Evolutionary conservation across 2,797 vertebrate genomes (phyloP), one percentile per base, ranked within the genome.

Genomic region (Intellagama lesueurii): DNA sequence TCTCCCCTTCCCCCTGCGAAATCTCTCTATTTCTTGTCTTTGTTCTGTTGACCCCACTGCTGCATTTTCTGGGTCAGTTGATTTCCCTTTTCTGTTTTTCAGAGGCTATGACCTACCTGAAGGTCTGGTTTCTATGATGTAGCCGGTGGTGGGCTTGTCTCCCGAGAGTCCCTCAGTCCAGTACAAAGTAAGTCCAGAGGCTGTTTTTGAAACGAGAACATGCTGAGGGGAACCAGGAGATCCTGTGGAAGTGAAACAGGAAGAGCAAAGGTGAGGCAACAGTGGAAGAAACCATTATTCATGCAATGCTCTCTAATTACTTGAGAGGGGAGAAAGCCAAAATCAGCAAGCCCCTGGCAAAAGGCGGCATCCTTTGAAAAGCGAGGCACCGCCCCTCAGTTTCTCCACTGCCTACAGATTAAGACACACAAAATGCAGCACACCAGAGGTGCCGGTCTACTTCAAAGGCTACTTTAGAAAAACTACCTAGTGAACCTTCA

Each of bases 91-190:
- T 24, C n/a, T 3, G 14, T 35, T 70, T 8, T 49, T 26, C 69
- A 0, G 14, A 19, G 19, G 49, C 11, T 1, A 3, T 1, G 78
- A 28, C 93, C 91, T 91, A 99, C 99, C 99, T 97, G 99, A 99
- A 52, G 98, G 98, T 68, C 98, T 97, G 72, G 98, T 98, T 96
- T 99, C 99, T 32, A 99, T 98, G 35, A 98, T 95, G 24, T 98
- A 99, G 88, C 99, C 98, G 0, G 96, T 98, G 83, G 98, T 97
- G 26, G 98, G 98, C 0, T 97, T 97, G 52, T 94, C 94, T 68
- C 98, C 98, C 0, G 92, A 82, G 0, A 97, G 96, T 40, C 98
- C 98, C 88, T 98, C 98, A 0, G 96, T 95, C 99, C 99, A 99
- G 52, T 98, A 98, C 69, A 99, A 94, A 0, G 97, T 98, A 89